phyloP scores from a whole-genome alignment of 2,113 vertebrate species.

The Syrmaticus mikado region DNA sequence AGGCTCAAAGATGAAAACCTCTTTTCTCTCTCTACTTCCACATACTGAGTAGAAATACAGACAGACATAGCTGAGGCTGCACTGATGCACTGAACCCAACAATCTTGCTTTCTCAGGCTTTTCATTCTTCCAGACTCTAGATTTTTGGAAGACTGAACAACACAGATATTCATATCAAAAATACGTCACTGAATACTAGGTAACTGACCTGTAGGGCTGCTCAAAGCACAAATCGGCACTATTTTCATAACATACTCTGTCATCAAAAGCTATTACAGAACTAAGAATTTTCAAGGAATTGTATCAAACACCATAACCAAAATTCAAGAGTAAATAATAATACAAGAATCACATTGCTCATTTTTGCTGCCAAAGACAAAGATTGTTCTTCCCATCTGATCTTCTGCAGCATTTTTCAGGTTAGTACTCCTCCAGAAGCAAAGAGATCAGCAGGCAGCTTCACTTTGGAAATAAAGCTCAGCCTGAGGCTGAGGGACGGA shows the following conservation, averaged over 20 bases:
- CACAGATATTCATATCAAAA: neutral
- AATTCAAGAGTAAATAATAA: neutral
- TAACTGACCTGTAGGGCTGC: neutral
- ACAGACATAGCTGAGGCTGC: neutral
- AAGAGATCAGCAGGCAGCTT: neutral
- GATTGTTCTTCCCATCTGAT: neutral
- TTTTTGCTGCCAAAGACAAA: neutral
- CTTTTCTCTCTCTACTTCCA: neutral
- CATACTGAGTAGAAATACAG: accelerated
- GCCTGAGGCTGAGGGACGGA: neutral
- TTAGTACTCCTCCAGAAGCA: neutral
- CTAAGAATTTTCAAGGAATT: accelerated
- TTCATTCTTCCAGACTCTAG: neutral
- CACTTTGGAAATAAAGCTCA: neutral
- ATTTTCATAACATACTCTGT: neutral
- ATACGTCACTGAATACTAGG: neutral
- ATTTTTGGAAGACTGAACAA: neutral
- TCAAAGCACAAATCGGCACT: neutral
- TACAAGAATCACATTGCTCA: neutral
- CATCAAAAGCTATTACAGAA: neutral
- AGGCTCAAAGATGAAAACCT: neutral
- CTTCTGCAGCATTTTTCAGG: neutral
- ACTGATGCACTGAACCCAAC: neutral
- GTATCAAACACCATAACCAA: neutral
- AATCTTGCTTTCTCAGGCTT: accelerated